Conservation (phyloP, 2,113 vertebrate genomes). For the Prietella phreatophila region DNA sequence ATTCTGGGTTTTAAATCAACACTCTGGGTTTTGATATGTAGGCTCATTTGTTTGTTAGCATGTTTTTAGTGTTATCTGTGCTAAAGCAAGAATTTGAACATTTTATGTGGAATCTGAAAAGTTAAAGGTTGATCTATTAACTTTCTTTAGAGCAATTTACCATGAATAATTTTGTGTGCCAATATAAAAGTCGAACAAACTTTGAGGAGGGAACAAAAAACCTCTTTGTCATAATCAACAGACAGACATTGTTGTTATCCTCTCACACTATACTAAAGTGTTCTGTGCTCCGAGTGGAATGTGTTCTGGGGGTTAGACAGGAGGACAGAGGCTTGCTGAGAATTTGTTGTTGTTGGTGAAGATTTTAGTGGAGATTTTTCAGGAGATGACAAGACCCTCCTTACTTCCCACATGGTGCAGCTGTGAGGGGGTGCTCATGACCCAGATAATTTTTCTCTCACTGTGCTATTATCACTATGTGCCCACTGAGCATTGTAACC, state of each 20-base stretch:
- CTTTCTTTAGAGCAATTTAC: slow-evolving; percentile 13
- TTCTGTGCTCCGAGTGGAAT: slow-evolving; percentile 45
- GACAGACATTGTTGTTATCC: slow-evolving; percentile 40
- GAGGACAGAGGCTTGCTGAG: slow-evolving; percentile 42
- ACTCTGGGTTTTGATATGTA: neutral
- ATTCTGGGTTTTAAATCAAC: too few relatives aligned
- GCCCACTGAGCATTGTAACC: slow-evolving; percentile 13
- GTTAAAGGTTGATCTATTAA: slow-evolving; percentile 20
- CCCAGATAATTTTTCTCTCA: slow-evolving; percentile 6
- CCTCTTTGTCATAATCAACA: slow-evolving; percentile 43
- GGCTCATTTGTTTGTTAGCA: neutral
- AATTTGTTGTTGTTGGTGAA: slow-evolving; percentile 34
- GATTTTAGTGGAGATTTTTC: neutral
- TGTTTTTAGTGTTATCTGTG: neutral
- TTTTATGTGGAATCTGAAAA: slow-evolving; percentile 15
- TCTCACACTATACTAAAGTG: slow-evolving; percentile 18
- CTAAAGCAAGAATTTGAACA: slow-evolving; percentile 6
- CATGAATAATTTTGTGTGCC: slow-evolving; percentile 37
- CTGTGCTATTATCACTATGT: neutral
- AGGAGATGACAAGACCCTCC: neutral
- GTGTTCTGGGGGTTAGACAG: slow-evolving; percentile 42
- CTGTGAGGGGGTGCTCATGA: slow-evolving; percentile 38
- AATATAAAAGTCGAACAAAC: slow-evolving; percentile 12
- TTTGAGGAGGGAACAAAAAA: slow-evolving; percentile 28
- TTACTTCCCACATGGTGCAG: slow-evolving; percentile 27